Evolutionary conservation across 2,113 vertebrate species (phyloP), one percentile per base, ranked within the genome.

Genomic region (Brachypteracias leptosomus): DNA sequence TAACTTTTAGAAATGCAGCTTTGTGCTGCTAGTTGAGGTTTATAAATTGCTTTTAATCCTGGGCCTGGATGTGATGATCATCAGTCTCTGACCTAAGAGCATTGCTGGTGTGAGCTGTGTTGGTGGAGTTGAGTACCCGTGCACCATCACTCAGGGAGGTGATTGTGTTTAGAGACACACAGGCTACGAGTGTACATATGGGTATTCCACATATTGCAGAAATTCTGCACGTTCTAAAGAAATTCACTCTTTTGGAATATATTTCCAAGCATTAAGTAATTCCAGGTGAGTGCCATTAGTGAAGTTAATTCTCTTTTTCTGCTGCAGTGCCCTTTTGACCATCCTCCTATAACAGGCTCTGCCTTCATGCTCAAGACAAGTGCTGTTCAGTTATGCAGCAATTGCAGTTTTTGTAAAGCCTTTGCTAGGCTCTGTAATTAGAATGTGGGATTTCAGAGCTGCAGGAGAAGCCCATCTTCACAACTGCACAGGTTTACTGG

Each of bases 221-320:
- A 49, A 66, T 55, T 16, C 66, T 74, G 67, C 13, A 19, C 2
- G 0, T 7, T 2, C 65, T n/a, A 5, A 74, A 54, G 36, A 40
- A 62, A 63, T 46, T 25, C 1, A 16, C 9, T 38, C 8, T 44
- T 31, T 14, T 54, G 8, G 70, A 36, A 47, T 70, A 1, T 42
- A 28, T 65, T 65, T 78, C 42, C 0, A 4, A 52, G 29, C 7
- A 28, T 13, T 0, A 2, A 11, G 26, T 65, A n/a, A 63, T 47
- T 73, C 38, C 26, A 36, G 36, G 9, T 49, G 62, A 40, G 51
- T 75, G 38, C 21, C 5, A 26, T 35, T 66, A 81, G 6, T 47
- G 7, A 52, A 46, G 7, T 52, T 46, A 35, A 68, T 57, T 16
- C 18, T 22, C 12, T 26, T 57, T 44, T 55, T 13, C 36, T 20